Conservation (phyloP, 2,797 vertebrate genomes). For the Pantherophis alleghaniensis region DNA sequence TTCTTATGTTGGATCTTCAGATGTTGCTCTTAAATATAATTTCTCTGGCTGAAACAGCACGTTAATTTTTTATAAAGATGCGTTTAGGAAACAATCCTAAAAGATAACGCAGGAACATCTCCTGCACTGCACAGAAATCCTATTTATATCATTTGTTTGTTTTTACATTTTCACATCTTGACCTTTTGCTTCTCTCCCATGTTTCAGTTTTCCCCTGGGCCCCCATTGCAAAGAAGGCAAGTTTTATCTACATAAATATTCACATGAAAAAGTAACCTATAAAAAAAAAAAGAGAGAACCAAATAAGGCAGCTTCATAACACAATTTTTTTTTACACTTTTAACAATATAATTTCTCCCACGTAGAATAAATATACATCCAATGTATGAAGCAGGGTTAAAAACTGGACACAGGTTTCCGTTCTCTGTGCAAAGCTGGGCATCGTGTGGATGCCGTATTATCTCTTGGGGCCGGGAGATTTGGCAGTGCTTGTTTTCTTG, state of each 20-base stretch:
- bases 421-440: not conserved
- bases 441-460: constrained; percentile 69
- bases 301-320: constrained; percentile 83
- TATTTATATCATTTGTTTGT: constrained; percentile 66
- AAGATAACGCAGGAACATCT: constrained; percentile 76
- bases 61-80: constrained; percentile 79
- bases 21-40: constrained; percentile 75
- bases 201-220: constrained; percentile 66
- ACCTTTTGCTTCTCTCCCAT: constrained; percentile 67
- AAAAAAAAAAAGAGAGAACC: constrained; percentile 71
- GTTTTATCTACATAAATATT: constrained; percentile 85
- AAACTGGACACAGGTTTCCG: constrained; percentile 56
- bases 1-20: constrained; percentile 72
- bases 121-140: constrained; percentile 75
- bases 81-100: constrained; percentile 82
- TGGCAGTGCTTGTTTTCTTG: constrained; percentile 83
- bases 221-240: constrained; percentile 61
- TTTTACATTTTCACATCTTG: constrained; percentile 72
- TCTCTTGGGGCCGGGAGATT: constrained; percentile 84
- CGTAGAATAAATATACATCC: constrained; percentile 83
- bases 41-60: constrained; percentile 80
- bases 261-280: constrained; percentile 83
- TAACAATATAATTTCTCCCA: constrained; percentile 81
- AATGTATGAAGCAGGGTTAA: constrained; percentile 72
- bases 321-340: constrained; percentile 82